Evolutionary conservation across 2,888 invertebrate genomes (phyloP), one percentile per base, ranked within the genome.

Genomic region (Drosophila vallismaia): DNA sequence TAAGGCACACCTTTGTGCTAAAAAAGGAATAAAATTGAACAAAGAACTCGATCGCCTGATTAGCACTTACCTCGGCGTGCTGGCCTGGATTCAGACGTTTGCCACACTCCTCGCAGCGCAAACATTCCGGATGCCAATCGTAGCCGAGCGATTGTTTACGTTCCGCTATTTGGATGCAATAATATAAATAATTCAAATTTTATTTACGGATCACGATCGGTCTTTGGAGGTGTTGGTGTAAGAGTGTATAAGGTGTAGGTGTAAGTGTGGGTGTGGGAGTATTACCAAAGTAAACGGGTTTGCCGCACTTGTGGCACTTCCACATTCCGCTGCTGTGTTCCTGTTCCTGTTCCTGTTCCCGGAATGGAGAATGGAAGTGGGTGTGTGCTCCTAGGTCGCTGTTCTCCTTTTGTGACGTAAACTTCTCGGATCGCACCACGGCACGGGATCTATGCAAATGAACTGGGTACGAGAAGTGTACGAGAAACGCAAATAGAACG

Each of bases 51-150:
- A 56, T 46, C 33, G 40, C 28, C 24, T 64, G 55, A 28, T 36
- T 26, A 38, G 38, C 12, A 67, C 64, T 72, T 90, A 94, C 94
- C 93, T 96, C 96, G 40, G 96, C 96, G 93, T 96, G 96, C 91
- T 96, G 96, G 10, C 96, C 96, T 60, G 96, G 96, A 91, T 95
- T 95, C 58, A 96, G 92, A 46, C 96, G 93, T 91, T 96, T 96
- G 10, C 95, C 95, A 91, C 96, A 96, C 92, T 96, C 95, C 84
- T 95, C 95, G 91, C 96, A 96, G 66, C 95, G 93, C 83, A 96
- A 92, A 92, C 96, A 96, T 91, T 95, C 95, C 40, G 96, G 96
- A 93, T 96, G 96, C 96, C 96, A 96, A 89, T 96, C 95, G 89
- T 95, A 95, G 28, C 96, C 96, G 76, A 96, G 91, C n/a, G 96